Percentiles rank a stretch among this genome's conserved stretches.
These are phyloP conservation scores for Lapara coniferarum DNA, from an alignment of 2,888 invertebrate species.

Conservation along the genomic window DNA sequence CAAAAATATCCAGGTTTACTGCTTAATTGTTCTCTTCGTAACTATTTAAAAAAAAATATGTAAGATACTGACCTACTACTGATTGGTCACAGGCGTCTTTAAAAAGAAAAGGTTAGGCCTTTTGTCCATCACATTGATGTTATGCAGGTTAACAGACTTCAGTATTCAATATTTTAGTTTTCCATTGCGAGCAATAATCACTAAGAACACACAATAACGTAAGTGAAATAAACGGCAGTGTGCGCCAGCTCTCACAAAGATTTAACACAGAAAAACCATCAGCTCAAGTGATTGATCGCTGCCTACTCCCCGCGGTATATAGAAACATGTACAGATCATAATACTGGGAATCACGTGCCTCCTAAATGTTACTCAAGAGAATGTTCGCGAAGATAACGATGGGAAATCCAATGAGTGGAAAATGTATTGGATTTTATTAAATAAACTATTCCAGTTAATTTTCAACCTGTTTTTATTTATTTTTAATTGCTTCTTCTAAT, in stretches of 20 bases:
- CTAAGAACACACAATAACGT: no score
- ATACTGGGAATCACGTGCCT: slow-evolving; percentile 15
- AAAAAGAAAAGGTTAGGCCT: no score
- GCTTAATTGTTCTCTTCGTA: no score
- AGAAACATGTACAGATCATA: slow-evolving; percentile 4
- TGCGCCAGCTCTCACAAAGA: not conserved
- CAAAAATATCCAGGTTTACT: no score
- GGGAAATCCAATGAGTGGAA: not conserved
- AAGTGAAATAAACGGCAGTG: no score
- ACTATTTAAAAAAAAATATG: no score
- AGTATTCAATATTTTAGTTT: no score
- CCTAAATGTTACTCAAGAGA: slow-evolving; percentile 19
- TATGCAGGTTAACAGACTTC: no score
- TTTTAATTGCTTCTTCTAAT: not conserved
- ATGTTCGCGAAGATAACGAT: not conserved
- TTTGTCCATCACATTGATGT: no score
- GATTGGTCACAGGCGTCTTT: no score
- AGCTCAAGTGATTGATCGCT: slow-evolving; percentile 9
- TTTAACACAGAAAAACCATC: slow-evolving; percentile 23
- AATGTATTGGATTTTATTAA: not conserved
- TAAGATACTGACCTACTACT: no score
- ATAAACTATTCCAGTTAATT: not conserved
- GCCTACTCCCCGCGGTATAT: not conserved
- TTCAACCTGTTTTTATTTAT: not conserved
- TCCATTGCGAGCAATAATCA: no score